Evolutionary conservation across 2,113 vertebrate genomes (phyloP), one percentile per base, ranked within the genome.

Genomic region (Perognathus longimembris): DNA sequence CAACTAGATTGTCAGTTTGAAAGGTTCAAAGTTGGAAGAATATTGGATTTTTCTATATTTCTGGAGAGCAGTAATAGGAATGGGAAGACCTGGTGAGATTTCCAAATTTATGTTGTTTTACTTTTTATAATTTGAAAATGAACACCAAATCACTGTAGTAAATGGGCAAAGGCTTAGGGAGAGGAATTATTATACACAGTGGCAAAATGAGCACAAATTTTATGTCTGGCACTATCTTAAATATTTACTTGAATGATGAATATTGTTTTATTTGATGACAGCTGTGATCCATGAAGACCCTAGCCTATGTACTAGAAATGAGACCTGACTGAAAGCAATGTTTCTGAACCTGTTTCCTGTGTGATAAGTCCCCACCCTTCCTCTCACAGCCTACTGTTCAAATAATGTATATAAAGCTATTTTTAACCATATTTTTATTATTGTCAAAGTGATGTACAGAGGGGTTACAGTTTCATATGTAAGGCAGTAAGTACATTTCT

Each of bases 61-160:
- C 80, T 87, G 28, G 34, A 66, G 32, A 86, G 26, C 24, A 92
- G 4, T 80, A 64, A 38, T 34, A 54, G 61, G 28, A 92, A 21
- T 84, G 42, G 77, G 26, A 93, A n/a, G 11, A 36, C 74, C 89
- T 96, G 40, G 6, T 88, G 32, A 70, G 30, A 87, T 91, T 77
- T 40, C 57, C 83, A 1, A 38, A 66, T 84, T n/a, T 42, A 20
- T 71, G 24, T 83, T 85, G 90, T 78, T 90, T 93, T 82, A 30
- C 38, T 70, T 92, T 94, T 88, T 92, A 36, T 61, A 73, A 86
- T 70, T 95, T 89, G 57, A 87, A 89, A 94, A 40, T 79, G 18
- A 84, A 20, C 80, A 69, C 17, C 30, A 70, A 93, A 79, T 89
- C 21, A 26, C 26, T 88, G 1, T 67, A 85, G 15, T 83, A 71